Conservation (phyloP, 2,888 invertebrate species). For the Oxycera nigricornis region DNA sequence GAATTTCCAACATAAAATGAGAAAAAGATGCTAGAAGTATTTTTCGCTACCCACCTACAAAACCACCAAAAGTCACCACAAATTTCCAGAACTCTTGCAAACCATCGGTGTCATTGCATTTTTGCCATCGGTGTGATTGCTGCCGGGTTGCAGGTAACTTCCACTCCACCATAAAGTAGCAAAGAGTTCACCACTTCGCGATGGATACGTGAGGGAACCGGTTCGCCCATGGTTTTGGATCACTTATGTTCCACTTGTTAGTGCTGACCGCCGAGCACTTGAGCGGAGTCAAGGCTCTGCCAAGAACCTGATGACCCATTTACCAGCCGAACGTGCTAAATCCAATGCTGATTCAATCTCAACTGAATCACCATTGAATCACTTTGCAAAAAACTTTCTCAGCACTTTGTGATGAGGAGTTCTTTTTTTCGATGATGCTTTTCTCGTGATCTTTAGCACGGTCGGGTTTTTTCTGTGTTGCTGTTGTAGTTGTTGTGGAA, state of each 20-base stretch:
- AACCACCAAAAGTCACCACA: too few species aligned
- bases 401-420: neutral
- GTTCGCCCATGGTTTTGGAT: neutral
- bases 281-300: slow-evolving; percentile 25
- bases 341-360: slow-evolving; percentile 34
- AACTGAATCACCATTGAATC: neutral
- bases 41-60: too few species aligned
- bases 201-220: neutral
- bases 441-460: neutral
- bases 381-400: neutral
- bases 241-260: neutral
- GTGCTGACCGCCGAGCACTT: slow-evolving; percentile 15
- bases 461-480: too few species aligned
- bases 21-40: too few species aligned
- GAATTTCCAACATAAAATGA: too few species aligned
- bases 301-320: slow-evolving; percentile 37
- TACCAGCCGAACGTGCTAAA: slow-evolving; percentile 24
- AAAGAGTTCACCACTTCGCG: neutral
- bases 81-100: too few species aligned
- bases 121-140: too few species aligned
- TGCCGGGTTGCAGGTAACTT: too few species aligned
- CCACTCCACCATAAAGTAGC: too few species aligned
- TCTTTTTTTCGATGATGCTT: neutral
- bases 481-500: neutral
- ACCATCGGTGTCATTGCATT: too few species aligned